Evolutionary conservation across 2,797 vertebrate species (phyloP).

Genomic region (Enteromius paludinosus): DNA sequence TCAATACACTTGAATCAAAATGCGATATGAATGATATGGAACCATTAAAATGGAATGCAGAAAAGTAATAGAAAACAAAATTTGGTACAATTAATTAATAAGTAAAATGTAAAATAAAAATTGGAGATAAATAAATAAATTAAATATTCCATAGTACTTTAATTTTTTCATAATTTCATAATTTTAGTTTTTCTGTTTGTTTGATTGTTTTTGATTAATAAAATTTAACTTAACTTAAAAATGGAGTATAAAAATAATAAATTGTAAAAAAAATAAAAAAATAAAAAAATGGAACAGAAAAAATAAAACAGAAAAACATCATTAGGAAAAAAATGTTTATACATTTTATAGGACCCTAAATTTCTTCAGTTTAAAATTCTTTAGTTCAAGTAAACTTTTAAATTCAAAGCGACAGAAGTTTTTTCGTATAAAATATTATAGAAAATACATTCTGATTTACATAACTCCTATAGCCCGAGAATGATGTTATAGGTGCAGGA

Average conservation of each 20-base stretch:
- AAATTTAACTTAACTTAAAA: neutral
- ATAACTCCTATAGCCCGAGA: neutral
- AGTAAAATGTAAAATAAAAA: too few relatives aligned
- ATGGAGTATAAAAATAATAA: neutral
- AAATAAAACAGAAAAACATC: neutral
- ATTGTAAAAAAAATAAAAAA: neutral
- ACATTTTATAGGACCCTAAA: neutral
- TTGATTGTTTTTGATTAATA: neutral
- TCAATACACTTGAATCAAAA: neutral
- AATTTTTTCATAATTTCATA: neutral
- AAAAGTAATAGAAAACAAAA: too few relatives aligned
- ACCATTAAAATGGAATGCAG: too few relatives aligned
- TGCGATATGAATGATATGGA: neutral
- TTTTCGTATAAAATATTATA: neutral
- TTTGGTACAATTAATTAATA: too few relatives aligned
- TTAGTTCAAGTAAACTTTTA: neutral
- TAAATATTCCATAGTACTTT: neutral
- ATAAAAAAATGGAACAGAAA: neutral
- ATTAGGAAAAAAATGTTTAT: neutral
- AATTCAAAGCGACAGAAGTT: neutral
- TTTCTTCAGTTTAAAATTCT: constrained; percentile 8
- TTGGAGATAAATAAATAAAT: too few relatives aligned
- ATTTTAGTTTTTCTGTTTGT: too few relatives aligned
- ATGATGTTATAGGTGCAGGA: too few relatives aligned
- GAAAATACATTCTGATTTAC: neutral